Evolutionary conservation across 1,140 invertebrate species (phyloP), one percentile per base, ranked within the genome.

Genomic region (Bactericera cockerelli): DNA sequence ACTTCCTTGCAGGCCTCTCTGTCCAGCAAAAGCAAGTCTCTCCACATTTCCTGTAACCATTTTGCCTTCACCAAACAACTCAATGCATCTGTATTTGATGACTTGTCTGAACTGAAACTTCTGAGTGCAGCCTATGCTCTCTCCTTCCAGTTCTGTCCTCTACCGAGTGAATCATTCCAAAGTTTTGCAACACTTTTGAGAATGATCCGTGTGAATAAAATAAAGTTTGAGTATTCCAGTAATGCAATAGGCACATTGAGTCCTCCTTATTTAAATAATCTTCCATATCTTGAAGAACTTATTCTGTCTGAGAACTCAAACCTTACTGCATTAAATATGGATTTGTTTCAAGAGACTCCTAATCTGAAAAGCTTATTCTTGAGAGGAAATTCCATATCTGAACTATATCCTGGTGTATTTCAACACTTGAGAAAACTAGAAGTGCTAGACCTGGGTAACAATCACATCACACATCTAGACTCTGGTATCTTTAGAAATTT

Each of bases 371-470:
- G 73, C 67, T 67, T 84, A 24, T 75, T 79, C 59, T 70, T 84
- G 39, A 67, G 74, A 31, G 74, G 75, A 0, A 82, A 82, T 64
- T 72, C 75, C 28, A 73, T 79, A 1, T 74, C 75, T 58, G 67
- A 49, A 49, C 82, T 25, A 56, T 59, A 8, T 0, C 24, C 6
- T 49, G 66, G 63, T 22, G 57, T 71, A 25, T 69, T 72, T 49
- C 22, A 68, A 0, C 59, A 60, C 4, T 61, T 78, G 13, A 71
- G 74, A 16, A 75, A 74, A 59, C 67, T 84, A 10, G 68, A 77
- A 60, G 75, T 74, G 49, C 72, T 84, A 26, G 80, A 82, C 65
- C 70, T 84, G 57, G 79, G 77, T 33, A 71, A 74, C 56, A 83
- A 83, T 64, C 74, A 76, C 54, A 66, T 84, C 63, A 70, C 67